Evolutionary conservation across 2,797 vertebrate species (phyloP).

Genomic region (Diplodus sargus): DNA sequence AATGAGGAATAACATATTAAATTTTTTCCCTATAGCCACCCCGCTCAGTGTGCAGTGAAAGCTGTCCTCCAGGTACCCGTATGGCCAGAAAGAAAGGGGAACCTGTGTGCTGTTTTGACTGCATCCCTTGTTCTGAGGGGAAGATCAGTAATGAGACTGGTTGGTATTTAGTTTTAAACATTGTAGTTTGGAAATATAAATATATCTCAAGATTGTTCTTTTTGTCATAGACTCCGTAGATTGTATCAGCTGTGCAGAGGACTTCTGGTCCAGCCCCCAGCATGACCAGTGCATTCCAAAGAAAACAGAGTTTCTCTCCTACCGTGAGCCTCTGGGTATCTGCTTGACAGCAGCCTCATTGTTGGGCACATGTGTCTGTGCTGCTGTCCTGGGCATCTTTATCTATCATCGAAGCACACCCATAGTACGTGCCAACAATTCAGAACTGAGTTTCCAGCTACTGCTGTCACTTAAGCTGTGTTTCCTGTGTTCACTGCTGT

Average conservation of each 20-base stretch:
- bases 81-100: constrained; percentile 69
- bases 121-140: constrained; percentile 78
- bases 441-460: constrained; percentile 69
- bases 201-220: neutral
- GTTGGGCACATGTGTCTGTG: constrained; percentile 53
- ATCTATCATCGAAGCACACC: constrained; percentile 57
- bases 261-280: constrained; percentile 51
- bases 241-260: constrained; percentile 63
- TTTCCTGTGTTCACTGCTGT: constrained; percentile 74
- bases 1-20: neutral
- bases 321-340: constrained; percentile 2
- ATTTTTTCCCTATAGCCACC: constrained; percentile 60
- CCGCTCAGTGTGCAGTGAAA: constrained; percentile 79
- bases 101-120: constrained; percentile 82
- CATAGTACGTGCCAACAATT: constrained; percentile 74
- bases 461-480: constrained; percentile 57
- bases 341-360: constrained; percentile 22
- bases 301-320: constrained; percentile 73
- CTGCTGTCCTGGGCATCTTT: constrained; percentile 62
- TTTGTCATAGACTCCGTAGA: constrained; percentile 65
- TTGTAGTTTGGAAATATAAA: neutral
- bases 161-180: constrained; percentile 27
- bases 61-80: constrained; percentile 79
- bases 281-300: constrained; percentile 70
- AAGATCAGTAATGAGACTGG: constrained; percentile 80